Evolutionary conservation across 1,140 invertebrate genomes (phyloP), one percentile per base, ranked within the genome.

Genomic region (Sminthurinus signatus): DNA sequence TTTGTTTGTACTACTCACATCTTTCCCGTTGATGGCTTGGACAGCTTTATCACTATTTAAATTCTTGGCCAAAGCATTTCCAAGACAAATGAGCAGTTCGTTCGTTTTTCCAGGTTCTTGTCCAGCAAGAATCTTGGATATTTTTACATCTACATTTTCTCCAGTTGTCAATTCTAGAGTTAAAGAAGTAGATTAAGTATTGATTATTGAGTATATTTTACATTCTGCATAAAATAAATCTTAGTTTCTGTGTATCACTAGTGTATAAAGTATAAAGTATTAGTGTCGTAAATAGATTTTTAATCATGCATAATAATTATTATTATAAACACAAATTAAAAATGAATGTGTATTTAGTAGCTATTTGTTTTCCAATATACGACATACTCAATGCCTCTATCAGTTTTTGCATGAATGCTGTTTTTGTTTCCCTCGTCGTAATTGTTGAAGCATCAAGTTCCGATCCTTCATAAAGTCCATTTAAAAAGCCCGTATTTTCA

Each of bases 41-140:
- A 68, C 65, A n/a, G 60, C 64, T 19, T 61, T 48, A 52, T 60
- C 36, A 51, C 29, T 29, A 43, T 62, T 62, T n/a, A 66, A 23
- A 10, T 36, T 31, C 15, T 58, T 57, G 4, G 60, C 59, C 43
- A 65, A 42, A 8, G 85, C 84, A 74, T 80, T 83, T n/a, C 85
- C 92, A 72, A 96, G 84, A 14, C 83, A 81, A 80, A 95, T 91
- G 21, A 97, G 77, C 36, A 97, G 80, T 75, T 92, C 86, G 79
- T 97, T 96, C 0, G 95, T 98, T 79, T 91, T 92, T 29, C 87
- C 86, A 1, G 91, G 85, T 75, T 98, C 94, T 72, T 93, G 86
- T 0, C 95, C 95, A 64, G 94, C 88, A 27, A 97, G 85, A 72
- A 98, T 89, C 82, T 97, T 97, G 36, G 84, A 85, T 58, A 93